phyloP scores from a whole-genome alignment of 2,888 invertebrate genomes.

The Galeopsomyia nigrocyanea region DNA sequence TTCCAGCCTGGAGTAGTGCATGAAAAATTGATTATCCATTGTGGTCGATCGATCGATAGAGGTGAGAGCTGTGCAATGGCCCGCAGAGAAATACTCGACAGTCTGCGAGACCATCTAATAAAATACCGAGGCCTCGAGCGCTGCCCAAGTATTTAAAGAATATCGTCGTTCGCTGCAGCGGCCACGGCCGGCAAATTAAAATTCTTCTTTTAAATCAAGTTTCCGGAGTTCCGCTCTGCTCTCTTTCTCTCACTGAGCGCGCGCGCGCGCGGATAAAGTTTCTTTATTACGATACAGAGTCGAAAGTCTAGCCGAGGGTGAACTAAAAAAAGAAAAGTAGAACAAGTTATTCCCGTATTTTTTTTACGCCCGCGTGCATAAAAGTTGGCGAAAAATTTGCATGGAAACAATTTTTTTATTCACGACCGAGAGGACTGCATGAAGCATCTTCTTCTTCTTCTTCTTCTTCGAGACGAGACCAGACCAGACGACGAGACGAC shows the following conservation, averaged over 20 bases:
- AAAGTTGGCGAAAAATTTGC: constrained; percentile 33
- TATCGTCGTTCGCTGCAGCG: constrained; percentile 6
- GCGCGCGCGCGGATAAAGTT: constrained; percentile 22
- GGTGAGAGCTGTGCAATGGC: not conserved
- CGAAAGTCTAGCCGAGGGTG: constrained; percentile 8
- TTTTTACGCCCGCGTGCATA: constrained; percentile 26
- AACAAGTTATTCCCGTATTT: constrained; percentile 32
- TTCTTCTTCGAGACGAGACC: not conserved
- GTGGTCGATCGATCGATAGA: no score
- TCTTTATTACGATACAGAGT: constrained; percentile 36
- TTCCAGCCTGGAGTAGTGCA: no score
- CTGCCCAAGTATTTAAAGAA: constrained; percentile 20
- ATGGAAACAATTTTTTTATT: constrained; percentile 35
- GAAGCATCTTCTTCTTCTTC: not conserved
- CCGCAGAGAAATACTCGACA: constrained; percentile 8
- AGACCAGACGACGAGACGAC: not conserved
- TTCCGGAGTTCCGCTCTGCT: constrained; percentile 1
- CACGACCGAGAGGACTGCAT: not conserved
- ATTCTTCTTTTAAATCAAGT: constrained; percentile 38
- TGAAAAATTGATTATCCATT: no score
- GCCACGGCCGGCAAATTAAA: constrained; percentile 25
- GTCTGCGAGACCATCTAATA: constrained; percentile 24
- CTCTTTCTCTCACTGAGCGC: not conserved
- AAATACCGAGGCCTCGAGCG: not conserved
- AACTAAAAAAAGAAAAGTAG: not conserved